Percentiles rank a stretch among this genome's conserved stretches.
Conservation (phyloP, 1,140 invertebrate genomes). For the Drosophila takahashii region DNA sequence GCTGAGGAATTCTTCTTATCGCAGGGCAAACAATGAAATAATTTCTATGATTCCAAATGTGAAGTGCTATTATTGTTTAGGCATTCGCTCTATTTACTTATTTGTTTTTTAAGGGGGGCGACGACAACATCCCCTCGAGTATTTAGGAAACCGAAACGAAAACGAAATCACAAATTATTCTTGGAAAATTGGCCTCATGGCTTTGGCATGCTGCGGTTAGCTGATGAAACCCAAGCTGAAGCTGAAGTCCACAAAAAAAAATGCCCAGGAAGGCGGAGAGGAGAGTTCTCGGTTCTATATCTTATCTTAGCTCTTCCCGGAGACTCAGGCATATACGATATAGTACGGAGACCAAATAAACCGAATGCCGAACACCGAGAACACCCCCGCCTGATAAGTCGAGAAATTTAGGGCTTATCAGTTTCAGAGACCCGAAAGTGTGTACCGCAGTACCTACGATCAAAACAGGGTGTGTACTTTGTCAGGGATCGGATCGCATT, state of each 20-base stretch:
- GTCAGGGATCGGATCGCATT: slow-evolving; percentile 62
- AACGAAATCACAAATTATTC: slow-evolving; percentile 73
- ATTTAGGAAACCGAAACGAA: slow-evolving; percentile 1
- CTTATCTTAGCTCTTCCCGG: slow-evolving; percentile 15
- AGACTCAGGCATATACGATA: slow-evolving; percentile 2
- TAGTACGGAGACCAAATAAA: slow-evolving; percentile 12
- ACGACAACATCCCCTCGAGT: slow-evolving; percentile 11
- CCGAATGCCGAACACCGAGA: slow-evolving; percentile 9
- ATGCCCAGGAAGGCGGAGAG: too few relatives aligned
- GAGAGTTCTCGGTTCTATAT: slow-evolving; percentile 12
- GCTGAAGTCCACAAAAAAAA: slow-evolving; percentile 52
- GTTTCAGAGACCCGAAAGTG: slow-evolving; percentile 53
- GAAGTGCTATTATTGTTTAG: slow-evolving; percentile 39
- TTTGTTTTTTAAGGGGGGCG: slow-evolving; percentile 13
- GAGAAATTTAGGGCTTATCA: slow-evolving; percentile 59
- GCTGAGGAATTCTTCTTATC: slow-evolving; percentile 25
- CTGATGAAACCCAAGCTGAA: slow-evolving; percentile 45
- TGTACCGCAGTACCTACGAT: slow-evolving; percentile 15
- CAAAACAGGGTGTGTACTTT: slow-evolving; percentile 31
- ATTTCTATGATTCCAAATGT: slow-evolving; percentile 41
- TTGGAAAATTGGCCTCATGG: slow-evolving; percentile 69
- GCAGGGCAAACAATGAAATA: slow-evolving; percentile 33
- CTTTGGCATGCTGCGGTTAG: slow-evolving; percentile 67
- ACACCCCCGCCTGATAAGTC: slow-evolving; percentile 61
- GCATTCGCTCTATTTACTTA: slow-evolving; percentile 36